Evolutionary conservation across 2,113 vertebrate genomes (phyloP).

Genomic region (Galeopterus variegatus): DNA sequence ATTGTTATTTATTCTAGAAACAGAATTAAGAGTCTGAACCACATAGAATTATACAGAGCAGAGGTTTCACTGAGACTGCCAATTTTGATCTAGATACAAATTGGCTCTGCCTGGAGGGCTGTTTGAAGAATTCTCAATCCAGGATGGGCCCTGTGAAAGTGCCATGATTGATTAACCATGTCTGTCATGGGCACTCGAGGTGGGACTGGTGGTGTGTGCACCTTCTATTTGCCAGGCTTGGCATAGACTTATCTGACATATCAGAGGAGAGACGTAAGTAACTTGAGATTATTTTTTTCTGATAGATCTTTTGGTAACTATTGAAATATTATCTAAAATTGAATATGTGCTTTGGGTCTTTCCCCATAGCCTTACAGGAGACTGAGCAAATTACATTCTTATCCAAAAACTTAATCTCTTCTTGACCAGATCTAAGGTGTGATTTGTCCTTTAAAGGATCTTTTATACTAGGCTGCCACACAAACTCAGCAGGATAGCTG

Average conservation of each 20-base stretch:
- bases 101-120: background rate
- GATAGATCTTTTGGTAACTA: background rate
- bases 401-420: background rate
- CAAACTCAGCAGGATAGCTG: background rate
- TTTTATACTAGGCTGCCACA: background rate
- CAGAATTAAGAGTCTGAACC: constrained; percentile 4
- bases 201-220: background rate
- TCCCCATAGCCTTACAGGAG: background rate
- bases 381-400: background rate
- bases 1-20: constrained; percentile 42
- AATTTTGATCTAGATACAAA: background rate
- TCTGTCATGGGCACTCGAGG: background rate
- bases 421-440: background rate
- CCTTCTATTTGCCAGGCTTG: background rate
- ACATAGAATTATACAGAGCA: background rate
- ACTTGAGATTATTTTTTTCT: background rate
- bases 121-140: background rate
- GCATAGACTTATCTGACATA: background rate
- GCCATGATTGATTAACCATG: background rate
- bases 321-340: constrained; percentile 40
- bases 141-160: background rate
- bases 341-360: constrained; percentile 20
- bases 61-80: background rate
- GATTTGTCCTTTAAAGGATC: background rate
- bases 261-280: background rate